Evolutionary conservation across 1,140 invertebrate genomes (phyloP).

Genomic region (Megalopta genalis): DNA sequence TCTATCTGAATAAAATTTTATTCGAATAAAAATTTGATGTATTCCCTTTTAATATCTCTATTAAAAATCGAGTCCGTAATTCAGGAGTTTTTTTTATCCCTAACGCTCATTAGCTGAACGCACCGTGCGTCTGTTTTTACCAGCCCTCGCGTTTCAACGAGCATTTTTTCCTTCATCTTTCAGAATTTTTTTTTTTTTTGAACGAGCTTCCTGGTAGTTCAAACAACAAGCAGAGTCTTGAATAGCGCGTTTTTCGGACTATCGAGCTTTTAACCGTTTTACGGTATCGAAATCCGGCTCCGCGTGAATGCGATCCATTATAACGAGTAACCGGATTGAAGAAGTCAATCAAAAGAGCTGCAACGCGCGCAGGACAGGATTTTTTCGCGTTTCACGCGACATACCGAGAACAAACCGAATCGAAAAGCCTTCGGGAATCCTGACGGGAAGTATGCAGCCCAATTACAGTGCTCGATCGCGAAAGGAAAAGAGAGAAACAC

Average conservation of each 20-base stretch:
- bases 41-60: too few relatives aligned
- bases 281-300: not conserved
- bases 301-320: not conserved
- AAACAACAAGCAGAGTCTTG: not conserved
- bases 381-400: not conserved
- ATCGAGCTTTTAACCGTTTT: not conserved
- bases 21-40: too few relatives aligned
- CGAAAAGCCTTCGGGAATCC: not conserved
- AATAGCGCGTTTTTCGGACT: not conserved
- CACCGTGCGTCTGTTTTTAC: not conserved
- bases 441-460: not conserved
- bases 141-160: not conserved
- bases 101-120: too few relatives aligned
- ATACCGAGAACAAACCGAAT: not conserved
- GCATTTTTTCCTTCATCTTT: not conserved
- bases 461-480: not conserved
- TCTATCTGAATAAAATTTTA: too few relatives aligned
- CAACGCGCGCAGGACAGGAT: not conserved
- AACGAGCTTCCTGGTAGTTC: not conserved
- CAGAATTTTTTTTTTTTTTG: not conserved
- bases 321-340: constrained; percentile 16
- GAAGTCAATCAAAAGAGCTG: not conserved
- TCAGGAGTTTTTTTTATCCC: too few relatives aligned
- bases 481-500: not conserved
- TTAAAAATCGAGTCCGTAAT: too few relatives aligned